Evolutionary conservation across 1,140 invertebrate genomes (phyloP).

Genomic region (Holcopasites calliopsidis): DNA sequence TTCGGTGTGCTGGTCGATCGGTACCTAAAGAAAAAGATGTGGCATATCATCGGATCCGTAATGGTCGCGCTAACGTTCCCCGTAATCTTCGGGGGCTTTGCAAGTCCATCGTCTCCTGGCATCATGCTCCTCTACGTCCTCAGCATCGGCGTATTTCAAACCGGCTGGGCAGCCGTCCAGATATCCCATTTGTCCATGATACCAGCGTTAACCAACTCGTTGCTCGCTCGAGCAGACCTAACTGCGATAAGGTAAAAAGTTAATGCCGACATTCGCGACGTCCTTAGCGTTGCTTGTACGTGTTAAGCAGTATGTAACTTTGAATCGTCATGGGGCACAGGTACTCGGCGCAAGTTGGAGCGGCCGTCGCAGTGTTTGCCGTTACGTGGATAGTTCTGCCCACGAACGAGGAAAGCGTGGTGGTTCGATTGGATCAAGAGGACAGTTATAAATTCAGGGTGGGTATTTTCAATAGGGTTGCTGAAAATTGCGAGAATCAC

Average conservation of each 20-base stretch:
- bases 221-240: constrained; percentile 86
- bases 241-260: constrained; percentile 86
- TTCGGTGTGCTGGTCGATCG: constrained; percentile 91
- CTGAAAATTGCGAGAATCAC: neutral
- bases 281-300: neutral
- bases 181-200: constrained; percentile 95
- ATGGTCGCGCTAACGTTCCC: constrained; percentile 87
- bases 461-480: constrained; percentile 51
- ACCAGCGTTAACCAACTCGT: constrained; percentile 86
- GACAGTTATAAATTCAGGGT: constrained; percentile 90
- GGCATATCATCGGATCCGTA: constrained; percentile 91
- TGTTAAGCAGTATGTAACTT: neutral
- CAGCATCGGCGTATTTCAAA: constrained; percentile 92
- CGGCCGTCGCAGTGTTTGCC: constrained; percentile 88
- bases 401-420: constrained; percentile 78
- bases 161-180: constrained; percentile 94
- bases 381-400: constrained; percentile 87
- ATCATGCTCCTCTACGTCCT: constrained; percentile 82
- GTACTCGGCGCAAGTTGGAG: constrained; percentile 90
- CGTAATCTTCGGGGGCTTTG: constrained; percentile 87
- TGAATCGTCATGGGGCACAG: constrained; percentile 72
- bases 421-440: constrained; percentile 83
- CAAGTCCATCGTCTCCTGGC: constrained; percentile 77
- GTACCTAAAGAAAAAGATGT: constrained; percentile 87
- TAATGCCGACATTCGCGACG: neutral